These are phyloP conservation scores for Eidolon dupreanum DNA, from an alignment of 2,797 vertebrate species.

Conservation along the genomic window DNA sequence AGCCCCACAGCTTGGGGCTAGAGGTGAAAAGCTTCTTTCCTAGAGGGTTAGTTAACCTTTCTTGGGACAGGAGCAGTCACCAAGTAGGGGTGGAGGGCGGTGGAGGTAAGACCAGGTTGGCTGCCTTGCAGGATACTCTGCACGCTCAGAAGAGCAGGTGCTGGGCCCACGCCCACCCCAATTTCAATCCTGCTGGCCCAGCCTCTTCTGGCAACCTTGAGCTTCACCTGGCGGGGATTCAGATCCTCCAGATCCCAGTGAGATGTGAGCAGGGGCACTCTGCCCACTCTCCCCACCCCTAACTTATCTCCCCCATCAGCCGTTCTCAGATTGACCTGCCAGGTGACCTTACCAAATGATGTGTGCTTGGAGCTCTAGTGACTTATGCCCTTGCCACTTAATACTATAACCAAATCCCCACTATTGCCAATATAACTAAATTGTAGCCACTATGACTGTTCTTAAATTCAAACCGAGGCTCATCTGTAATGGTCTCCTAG, in stretches of 20 bases:
- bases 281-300: no score
- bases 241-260: fast-evolving
- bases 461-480: background rate
- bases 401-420: background rate
- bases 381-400: background rate
- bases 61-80: background rate
- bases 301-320: background rate
- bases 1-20: fast-evolving
- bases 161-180: fast-evolving
- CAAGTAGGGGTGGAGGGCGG: fast-evolving
- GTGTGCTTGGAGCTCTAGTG: background rate
- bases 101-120: background rate
- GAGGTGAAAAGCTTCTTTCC: background rate
- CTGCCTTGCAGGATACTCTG: fast-evolving
- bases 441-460: background rate
- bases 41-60: background rate
- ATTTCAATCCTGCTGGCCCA: background rate
- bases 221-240: background rate
- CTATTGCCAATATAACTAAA: background rate
- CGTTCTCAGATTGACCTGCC: background rate
- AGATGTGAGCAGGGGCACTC: background rate
- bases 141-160: fast-evolving
- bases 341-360: background rate
- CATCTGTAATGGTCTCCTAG: background rate
- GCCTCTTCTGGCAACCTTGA: background rate